A percentile compares a stretch with the other conserved stretches of the same genome.
Evolutionary conservation across 2,888 invertebrate genomes (phyloP).

Genomic region (Mythimna vitellina): DNA sequence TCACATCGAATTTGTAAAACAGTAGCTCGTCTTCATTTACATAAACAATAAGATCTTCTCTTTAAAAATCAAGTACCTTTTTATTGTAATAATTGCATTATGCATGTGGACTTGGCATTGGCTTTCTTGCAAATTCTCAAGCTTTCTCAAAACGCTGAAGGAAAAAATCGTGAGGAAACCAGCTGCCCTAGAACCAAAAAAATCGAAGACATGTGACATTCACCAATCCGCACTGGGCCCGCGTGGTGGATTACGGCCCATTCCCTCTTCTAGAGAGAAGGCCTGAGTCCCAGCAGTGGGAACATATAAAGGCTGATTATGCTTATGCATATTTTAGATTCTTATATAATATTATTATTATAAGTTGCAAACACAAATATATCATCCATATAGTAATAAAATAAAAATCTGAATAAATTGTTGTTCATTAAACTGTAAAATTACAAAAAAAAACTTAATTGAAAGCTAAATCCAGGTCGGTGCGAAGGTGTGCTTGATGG

Average conservation of each 20-base stretch:
- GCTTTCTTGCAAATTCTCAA: too few relatives aligned
- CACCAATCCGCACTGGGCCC: too few relatives aligned
- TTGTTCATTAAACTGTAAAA: conserved; percentile 21
- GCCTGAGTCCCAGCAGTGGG: too few relatives aligned
- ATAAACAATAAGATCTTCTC: background rate
- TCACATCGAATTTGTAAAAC: background rate
- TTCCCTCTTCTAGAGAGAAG: too few relatives aligned
- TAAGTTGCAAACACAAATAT: background rate
- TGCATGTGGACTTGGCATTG: conserved; percentile 1
- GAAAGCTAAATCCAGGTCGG: conserved; percentile 83
- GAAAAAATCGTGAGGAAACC: too few relatives aligned
- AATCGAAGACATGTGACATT: too few relatives aligned
- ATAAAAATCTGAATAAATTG: conserved; percentile 17
- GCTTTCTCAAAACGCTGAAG: too few relatives aligned
- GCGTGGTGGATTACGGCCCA: too few relatives aligned
- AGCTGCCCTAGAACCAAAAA: too few relatives aligned
- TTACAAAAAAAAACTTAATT: conserved; percentile 75
- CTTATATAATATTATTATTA: conserved; percentile 3
- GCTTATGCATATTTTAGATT: background rate
- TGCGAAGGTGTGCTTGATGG: conserved; percentile 83
- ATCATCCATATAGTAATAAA: too few relatives aligned
- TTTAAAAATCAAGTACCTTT: background rate
- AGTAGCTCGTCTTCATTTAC: background rate
- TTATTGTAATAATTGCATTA: background rate
- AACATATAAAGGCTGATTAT: too few relatives aligned